Evolutionary conservation across 1,140 invertebrate species (phyloP), one percentile per base, ranked within the genome.

Genomic region (Ctenoplectra terminalis): DNA sequence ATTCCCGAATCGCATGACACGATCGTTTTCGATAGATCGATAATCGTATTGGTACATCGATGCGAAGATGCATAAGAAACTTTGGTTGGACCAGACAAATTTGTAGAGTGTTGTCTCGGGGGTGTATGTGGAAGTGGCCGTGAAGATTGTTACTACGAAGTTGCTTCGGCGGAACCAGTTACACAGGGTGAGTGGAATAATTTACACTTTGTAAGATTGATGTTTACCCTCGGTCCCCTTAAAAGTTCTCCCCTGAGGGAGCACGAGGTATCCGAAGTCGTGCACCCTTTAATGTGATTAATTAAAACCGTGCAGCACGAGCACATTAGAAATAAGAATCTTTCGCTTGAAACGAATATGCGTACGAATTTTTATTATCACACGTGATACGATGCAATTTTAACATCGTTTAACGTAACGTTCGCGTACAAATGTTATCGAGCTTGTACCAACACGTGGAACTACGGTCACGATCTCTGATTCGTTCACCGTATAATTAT

Each of bases 101-200:
- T 34, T 54, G 37, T 17, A 29, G 4, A 50, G 79, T 75, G 50
- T 46, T 43, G 26, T 17, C 26, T 13, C 61, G n/a, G 2, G 26
- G 23, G 75, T 80, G 34, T n/a, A 43, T 56, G 74, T 69, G 52
- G 17, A 23, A 63, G 77, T 81, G 78, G 5, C 61, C 31, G 71
- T 48, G 52, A 81, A 75, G 79, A 75, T 66, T 75, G 23, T 58
- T 60, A 71, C 29, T 31, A n/a, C 40, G 50, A 66, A 40, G 7
- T 43, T 61, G 43, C 20, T 56, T 37, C 74, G 40, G 13, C 37
- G 58, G 46, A 75, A 60, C 71, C 52, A 60, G 31, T 34, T 40
- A 48, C 61, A 48, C 63, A 81, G 17, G n/a, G 79, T 81, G 72
- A 81, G 79, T 58, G 11, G 17, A 66, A 66, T 43, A n/a, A 75